Base-by-base conservation (phyloP, 2,797 vertebrate species). In the Aeoliscus strigatus region DNA sequence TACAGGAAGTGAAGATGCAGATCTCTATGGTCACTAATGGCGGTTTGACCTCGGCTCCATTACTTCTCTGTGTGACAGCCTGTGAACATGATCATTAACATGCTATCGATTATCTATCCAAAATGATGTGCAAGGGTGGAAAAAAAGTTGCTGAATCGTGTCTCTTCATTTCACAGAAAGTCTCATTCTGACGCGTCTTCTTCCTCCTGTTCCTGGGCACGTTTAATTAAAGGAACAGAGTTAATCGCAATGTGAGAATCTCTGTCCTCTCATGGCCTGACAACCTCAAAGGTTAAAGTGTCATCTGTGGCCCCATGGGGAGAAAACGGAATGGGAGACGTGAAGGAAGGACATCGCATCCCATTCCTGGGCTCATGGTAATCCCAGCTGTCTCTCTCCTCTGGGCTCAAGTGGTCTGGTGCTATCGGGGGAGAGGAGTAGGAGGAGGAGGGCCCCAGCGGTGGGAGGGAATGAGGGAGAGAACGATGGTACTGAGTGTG, bases 221-320 rank as follows among this genome's bases (percentile, higher is more conserved):
- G 79, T 76, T 85, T 77, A 82, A 85, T 85, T 81, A 85, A 73
- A 72, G 63, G 64, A 59, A 69, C 51, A 51, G 63, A 72, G 73
- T 77, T 72, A 77, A 83, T 77, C 64, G 46, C 66, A 79, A 77
- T 70, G 79, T 84, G 86, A 79, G 76, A 79, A 82, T 67, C 60
- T 77, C 72, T 73, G 44, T 60, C 44, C 49, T 67, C 66, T 74
- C 67, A 39, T 78, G 73, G 65, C 62, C 68, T 80, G 80, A 79
- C 81, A 84, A 75, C 77, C 83, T 80, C 73, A 84, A 86, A 88
- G 83, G 84, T 87, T 80, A 85, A 76, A 41, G 60, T 82, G 80
- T 81, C 81, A 78, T 79, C 73, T 6, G 24, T 5, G 26, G 54
- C 12, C 14, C 70, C 70, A 39, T 72, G 69, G 69, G 70, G 73